phyloP scores from a whole-genome alignment of 1,140 invertebrate species.

The Pogonomyrmex barbatus region DNA sequence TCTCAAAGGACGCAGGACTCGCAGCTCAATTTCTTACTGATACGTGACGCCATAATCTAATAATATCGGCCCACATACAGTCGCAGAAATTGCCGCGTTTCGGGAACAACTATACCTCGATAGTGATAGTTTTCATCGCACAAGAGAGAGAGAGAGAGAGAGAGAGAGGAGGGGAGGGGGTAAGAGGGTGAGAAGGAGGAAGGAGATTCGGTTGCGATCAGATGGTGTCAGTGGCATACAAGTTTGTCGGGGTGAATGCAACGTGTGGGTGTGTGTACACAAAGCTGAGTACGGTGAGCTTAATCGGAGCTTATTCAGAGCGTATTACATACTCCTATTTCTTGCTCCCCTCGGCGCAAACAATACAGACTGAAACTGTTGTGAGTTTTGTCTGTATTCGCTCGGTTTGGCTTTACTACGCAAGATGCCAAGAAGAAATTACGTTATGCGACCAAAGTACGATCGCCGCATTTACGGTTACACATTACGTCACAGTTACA shows the following conservation, averaged over 20 bases:
- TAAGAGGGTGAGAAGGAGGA: not conserved
- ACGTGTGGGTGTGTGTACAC: not conserved
- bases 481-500: not conserved
- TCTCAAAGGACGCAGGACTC: not conserved
- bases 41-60: conserved; percentile 16
- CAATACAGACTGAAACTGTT: conserved; percentile 34
- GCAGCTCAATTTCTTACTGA: conserved; percentile 46
- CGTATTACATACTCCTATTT: conserved; percentile 34
- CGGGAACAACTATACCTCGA: conserved; percentile 43
- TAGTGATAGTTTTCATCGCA: conserved; percentile 38
- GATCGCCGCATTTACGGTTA: not conserved
- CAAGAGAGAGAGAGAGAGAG: not conserved
- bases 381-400: not conserved
- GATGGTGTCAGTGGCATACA: conserved; percentile 23
- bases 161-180: not conserved
- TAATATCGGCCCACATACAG: not conserved
- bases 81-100: conserved; percentile 21
- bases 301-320: conserved; percentile 49
- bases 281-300: conserved; percentile 20
- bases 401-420: conserved; percentile 16
- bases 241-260: conserved; percentile 4
- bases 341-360: conserved; percentile 27
- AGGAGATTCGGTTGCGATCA: not conserved
- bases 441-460: not conserved
- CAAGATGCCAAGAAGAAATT: conserved; percentile 19